Evolutionary conservation across 2,113 vertebrate genomes (phyloP), one percentile per base, ranked within the genome.

Genomic region (Neolamprologus tretocephalus): DNA sequence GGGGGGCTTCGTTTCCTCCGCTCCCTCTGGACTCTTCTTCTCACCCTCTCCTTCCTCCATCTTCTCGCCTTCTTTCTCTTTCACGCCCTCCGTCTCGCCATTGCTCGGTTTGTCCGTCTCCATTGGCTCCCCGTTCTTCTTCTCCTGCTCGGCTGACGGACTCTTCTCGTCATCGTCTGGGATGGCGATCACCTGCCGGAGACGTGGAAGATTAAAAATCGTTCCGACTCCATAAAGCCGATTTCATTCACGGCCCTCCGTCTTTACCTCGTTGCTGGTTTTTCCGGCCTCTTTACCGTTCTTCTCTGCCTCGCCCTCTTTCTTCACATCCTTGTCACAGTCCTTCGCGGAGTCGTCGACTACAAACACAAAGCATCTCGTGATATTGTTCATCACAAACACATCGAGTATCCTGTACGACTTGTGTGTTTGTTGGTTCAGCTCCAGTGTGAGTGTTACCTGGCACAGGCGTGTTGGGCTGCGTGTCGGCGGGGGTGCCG

Each of bases 391-490:
- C 10, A 13, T 12, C 16, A 51, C 45, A 33, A 49, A 49, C 42
- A 78, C 45, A 33, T 31, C 16, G 0, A 0, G 42, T 12, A 6
- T 31, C 73, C 16, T 33, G 73, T 5, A 12, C 0, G 8, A 49
- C 10, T 11, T 4, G 23, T 51, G 42, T 14, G 3, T 78, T 78
- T 78, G 14, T 0, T 51, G 21, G 14, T 79, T 53, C 0, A 0
- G 5, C 35, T 28, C 23, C 5, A 5, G 73, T 8, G 71, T 37
- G 57, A 42, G 68, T 1, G 14, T 81, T 94, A 94, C 97, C 97
- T 78, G 98, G 96, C 17, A 97, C 98, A 3, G 98, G 98, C 0
- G 98, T 99, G 93, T 98, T 99, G 2, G 98, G 98, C 33, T 99
- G 98, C 0, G 98, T 99, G 93, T 99, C 98, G 5, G 98, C 98